phyloP scores from a whole-genome alignment of 2,113 vertebrate genomes.

The Misgurnus anguillicaudatus region DNA sequence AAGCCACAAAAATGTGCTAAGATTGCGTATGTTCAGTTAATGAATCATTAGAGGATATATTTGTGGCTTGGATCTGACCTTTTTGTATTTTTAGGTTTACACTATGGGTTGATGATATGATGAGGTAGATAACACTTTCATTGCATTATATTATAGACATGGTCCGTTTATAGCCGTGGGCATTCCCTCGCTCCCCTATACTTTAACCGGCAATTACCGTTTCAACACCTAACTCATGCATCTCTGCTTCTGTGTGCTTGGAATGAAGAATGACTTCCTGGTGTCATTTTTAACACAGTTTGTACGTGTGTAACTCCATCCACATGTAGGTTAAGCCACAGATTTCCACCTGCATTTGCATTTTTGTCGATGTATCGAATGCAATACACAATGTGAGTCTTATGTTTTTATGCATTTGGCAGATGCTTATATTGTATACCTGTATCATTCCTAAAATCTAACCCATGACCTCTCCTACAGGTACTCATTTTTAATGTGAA shows the following conservation, averaged over 20 bases:
- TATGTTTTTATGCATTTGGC: no score
- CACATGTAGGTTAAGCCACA: no score
- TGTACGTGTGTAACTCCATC: no score
- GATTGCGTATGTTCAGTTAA: neutral
- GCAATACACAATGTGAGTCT: neutral
- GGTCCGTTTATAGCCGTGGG: neutral
- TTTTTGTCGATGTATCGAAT: neutral
- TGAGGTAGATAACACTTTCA: neutral
- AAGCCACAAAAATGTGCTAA: no score
- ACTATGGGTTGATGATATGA: neutral
- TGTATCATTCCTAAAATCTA: no score
- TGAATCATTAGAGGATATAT: neutral
- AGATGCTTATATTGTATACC: no score
- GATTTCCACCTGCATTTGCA: neutral
- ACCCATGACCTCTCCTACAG: no score
- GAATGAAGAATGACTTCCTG: constrained; percentile 12
- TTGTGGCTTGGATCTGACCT: neutral
- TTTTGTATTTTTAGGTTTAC: neutral
- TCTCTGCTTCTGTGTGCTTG: constrained; percentile 22
- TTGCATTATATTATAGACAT: neutral
- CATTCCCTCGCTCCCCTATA: neutral
- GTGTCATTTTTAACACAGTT: neutral
- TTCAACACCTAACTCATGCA: neutral
- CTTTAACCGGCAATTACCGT: neutral
- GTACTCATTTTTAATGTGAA: no score